Conservation (phyloP, 2,888 invertebrate genomes). For the Ochlodes sylvanus region DNA sequence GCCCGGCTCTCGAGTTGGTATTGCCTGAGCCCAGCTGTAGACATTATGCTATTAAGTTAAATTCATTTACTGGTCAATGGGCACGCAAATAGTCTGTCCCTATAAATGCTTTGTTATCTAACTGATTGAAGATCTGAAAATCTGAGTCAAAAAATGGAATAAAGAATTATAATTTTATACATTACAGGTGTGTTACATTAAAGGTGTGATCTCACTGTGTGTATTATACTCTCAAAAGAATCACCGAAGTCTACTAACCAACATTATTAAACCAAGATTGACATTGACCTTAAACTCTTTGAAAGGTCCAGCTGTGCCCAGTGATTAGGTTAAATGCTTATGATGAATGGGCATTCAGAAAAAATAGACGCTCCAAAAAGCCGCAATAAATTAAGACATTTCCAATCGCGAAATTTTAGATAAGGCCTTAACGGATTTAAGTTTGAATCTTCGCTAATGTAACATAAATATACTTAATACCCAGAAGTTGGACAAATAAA, state of each 20-base stretch:
- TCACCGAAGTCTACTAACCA: no score
- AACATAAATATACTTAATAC: conserved; percentile 37
- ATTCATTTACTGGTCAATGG: conserved; percentile 24
- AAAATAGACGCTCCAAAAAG: conserved; percentile 7
- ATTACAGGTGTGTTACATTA: no score
- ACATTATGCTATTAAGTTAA: conserved; percentile 32
- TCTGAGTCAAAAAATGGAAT: background rate
- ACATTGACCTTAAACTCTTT: background rate
- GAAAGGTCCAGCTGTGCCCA: background rate
- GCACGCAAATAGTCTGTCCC: conserved; percentile 6
- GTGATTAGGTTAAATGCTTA: background rate
- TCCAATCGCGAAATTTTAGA: conserved; percentile 25
- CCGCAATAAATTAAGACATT: conserved; percentile 14
- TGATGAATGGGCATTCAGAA: background rate
- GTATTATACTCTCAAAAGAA: no score
- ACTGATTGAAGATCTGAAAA: background rate
- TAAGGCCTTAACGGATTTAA: conserved; percentile 23
- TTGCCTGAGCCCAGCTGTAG: conserved; percentile 25
- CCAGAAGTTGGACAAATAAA: conserved; percentile 36
- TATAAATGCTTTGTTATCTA: background rate
- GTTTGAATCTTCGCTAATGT: conserved; percentile 34
- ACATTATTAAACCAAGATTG: background rate
- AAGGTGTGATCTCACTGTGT: no score
- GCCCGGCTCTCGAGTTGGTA: conserved; percentile 2
- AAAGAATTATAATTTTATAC: no score